Conservation (phyloP, 2,797 vertebrate species). For the Botia kubotai region DNA sequence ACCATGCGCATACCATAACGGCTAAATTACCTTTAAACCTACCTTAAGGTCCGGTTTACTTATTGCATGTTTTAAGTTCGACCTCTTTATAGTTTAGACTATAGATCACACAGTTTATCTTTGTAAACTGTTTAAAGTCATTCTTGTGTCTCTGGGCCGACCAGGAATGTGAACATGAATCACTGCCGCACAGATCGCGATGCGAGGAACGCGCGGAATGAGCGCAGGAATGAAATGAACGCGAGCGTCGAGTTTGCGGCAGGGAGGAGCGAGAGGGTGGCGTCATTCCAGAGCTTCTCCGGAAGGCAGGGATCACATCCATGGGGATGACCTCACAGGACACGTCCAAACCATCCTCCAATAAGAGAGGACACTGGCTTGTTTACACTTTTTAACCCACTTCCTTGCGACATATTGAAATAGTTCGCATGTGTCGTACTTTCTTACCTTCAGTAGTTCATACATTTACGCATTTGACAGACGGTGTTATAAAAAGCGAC, state of each 20-base stretch:
- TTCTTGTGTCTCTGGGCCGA: slow-evolving; percentile 80
- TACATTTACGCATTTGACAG: too few species aligned
- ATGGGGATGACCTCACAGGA: slow-evolving; percentile 66
- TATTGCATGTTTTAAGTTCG: slow-evolving; percentile 72
- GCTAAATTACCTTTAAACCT: slow-evolving; percentile 80
- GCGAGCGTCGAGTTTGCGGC: slow-evolving; percentile 91
- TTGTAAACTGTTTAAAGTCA: slow-evolving; percentile 82
- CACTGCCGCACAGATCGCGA: slow-evolving; percentile 91
- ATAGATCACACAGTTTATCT: slow-evolving; percentile 66
- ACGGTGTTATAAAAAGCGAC: too few species aligned
- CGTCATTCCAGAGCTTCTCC: slow-evolving; percentile 85
- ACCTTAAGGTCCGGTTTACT: slow-evolving; percentile 80
- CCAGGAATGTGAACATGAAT: slow-evolving; percentile 81
- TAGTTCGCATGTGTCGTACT: too few species aligned
- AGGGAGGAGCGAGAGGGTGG: slow-evolving; percentile 85
- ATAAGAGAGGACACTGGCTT: slow-evolving; percentile 40
- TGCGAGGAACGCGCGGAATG: slow-evolving; percentile 99
- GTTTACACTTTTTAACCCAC: slow-evolving; percentile 29
- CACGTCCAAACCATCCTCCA: slow-evolving; percentile 56
- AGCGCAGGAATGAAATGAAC: slow-evolving; percentile 99
- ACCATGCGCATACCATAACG: slow-evolving; percentile 72
- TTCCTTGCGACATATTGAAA: too few species aligned
- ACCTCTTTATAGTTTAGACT: slow-evolving; percentile 69
- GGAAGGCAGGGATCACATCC: slow-evolving; percentile 68
- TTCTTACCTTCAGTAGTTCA: too few species aligned